A percentile compares a stretch with the other conserved stretches of the same genome.
These are phyloP conservation scores for Ferrisia virgata DNA, from an alignment of 2,888 invertebrate genomes.

Conservation along the genomic window DNA sequence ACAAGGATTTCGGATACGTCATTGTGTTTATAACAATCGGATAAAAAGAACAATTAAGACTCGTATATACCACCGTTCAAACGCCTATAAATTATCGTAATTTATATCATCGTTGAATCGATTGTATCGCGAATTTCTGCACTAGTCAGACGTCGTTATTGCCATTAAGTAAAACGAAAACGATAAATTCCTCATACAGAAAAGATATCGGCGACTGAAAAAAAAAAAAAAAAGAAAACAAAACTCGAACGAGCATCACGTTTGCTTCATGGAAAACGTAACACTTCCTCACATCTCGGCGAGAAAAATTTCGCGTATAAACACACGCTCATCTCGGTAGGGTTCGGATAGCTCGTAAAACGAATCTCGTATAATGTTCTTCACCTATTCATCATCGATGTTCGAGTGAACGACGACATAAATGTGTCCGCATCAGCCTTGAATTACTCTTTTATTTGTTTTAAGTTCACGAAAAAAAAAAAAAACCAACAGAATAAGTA, in stretches of 20 bases:
- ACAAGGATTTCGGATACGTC: too few species aligned
- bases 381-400: constrained; percentile 8
- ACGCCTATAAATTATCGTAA: too few species aligned
- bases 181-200: not conserved
- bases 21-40: too few species aligned
- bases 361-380: not conserved
- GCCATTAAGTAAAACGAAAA: not conserved
- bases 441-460: constrained; percentile 8
- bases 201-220: not conserved
- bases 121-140: too few species aligned
- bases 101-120: too few species aligned
- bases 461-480: not conserved
- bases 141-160: too few species aligned
- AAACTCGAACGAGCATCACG: not conserved
- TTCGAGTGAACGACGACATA: not conserved
- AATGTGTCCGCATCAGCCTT: constrained; percentile 7
- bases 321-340: not conserved
- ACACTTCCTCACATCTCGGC: not conserved
- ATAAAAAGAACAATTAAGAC: too few species aligned
- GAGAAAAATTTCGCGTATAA: not conserved
- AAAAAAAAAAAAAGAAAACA: not conserved
- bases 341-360: not conserved
- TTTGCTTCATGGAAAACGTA: not conserved
- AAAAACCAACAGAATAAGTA: not conserved
- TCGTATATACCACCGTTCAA: too few species aligned